Conservation (phyloP, 2,113 vertebrate genomes). For the Corythornis vintsioides region DNA sequence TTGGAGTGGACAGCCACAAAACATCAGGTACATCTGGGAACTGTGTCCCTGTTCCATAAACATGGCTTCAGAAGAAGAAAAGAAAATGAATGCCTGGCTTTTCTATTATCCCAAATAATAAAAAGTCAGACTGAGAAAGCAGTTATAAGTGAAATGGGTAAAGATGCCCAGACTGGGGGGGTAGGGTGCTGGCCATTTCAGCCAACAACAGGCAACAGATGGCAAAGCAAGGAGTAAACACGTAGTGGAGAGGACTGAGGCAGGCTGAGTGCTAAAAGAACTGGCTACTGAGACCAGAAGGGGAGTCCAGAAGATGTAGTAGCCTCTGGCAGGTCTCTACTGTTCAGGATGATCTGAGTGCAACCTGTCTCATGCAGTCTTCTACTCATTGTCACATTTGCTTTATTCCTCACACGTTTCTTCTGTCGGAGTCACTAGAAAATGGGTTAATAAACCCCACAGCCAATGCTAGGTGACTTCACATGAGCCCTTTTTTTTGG, state of each 20-base stretch:
- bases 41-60: accelerated
- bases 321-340: neutral
- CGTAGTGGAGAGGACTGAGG: neutral
- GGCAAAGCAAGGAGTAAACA: neutral
- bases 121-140: neutral
- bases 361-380: neutral
- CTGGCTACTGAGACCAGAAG: accelerated
- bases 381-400: neutral
- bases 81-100: neutral
- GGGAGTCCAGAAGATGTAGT: neutral
- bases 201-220: neutral
- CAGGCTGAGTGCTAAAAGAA: neutral
- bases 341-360: neutral
- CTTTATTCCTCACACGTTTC: neutral
- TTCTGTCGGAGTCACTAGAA: neutral
- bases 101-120: neutral
- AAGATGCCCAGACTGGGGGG: neutral
- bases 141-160: neutral
- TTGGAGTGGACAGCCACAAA: neutral
- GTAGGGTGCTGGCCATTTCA: neutral
- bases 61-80: neutral
- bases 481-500: neutral
- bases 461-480: neutral
- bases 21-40: neutral
- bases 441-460: neutral